These are phyloP conservation scores for Ifrita kowaldi DNA, from an alignment of 2,113 vertebrate species.

Conservation along the genomic window DNA sequence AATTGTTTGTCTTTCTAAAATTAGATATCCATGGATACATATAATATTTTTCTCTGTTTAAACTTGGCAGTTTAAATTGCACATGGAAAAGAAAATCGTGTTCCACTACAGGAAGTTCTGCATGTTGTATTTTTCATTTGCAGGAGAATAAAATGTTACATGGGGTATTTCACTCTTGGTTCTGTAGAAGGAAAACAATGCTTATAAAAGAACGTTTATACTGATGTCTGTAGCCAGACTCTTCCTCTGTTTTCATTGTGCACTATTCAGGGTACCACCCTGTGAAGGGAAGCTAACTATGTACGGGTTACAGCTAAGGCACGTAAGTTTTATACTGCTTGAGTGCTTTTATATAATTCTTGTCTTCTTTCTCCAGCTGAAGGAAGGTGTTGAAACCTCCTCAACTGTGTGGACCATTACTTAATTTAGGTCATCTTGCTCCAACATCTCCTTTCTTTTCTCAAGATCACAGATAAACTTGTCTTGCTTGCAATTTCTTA, in stretches of 20 bases:
- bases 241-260: background rate
- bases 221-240: background rate
- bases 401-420: background rate
- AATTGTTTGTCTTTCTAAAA: constrained; percentile 25
- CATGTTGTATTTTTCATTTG: background rate
- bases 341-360: background rate
- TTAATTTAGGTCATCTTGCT: background rate
- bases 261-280: background rate
- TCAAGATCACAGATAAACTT: background rate
- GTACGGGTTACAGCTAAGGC: background rate
- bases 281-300: background rate
- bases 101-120: constrained; percentile 15
- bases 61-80: constrained; percentile 19
- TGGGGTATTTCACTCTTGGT: background rate
- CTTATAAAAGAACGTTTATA: background rate
- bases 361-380: background rate
- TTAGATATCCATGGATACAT: constrained; percentile 37
- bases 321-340: background rate
- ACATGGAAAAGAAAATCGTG: background rate
- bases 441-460: background rate
- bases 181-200: background rate
- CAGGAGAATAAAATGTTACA: background rate
- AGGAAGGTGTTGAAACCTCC: background rate
- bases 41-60: constrained; percentile 42
- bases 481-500: background rate